Percentiles rank a stretch among this genome's conserved stretches.
phyloP scores from a whole-genome alignment of 2,113 vertebrate genomes.

The Symphodus melops region DNA sequence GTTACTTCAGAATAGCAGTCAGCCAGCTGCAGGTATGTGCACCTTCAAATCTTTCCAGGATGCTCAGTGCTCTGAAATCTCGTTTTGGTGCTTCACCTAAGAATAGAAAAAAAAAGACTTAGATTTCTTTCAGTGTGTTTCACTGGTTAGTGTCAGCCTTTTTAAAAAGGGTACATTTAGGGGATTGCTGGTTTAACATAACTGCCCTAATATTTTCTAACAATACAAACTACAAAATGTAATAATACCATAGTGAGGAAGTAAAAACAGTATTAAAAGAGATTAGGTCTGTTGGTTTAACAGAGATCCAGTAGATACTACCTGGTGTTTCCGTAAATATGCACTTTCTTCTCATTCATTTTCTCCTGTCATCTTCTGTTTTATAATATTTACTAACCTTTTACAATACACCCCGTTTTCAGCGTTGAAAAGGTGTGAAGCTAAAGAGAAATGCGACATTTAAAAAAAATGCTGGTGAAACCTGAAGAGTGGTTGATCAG shows the following conservation, averaged over 20 bases:
- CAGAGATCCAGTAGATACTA: slow-evolving; percentile 29
- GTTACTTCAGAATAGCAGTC: slow-evolving; percentile 77
- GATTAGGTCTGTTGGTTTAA: slow-evolving; percentile 17
- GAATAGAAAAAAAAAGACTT: neutral
- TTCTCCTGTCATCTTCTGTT: slow-evolving; percentile 22
- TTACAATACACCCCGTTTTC: slow-evolving; percentile 38
- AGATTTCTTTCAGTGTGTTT: slow-evolving; percentile 27
- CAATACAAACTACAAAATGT: slow-evolving; percentile 16
- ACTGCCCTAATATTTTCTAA: slow-evolving; percentile 33
- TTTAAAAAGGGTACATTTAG: slow-evolving; percentile 9
- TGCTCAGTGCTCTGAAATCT: slow-evolving; percentile 35
- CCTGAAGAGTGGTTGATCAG: slow-evolving; percentile 1
- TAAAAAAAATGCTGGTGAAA: slow-evolving; percentile 40
- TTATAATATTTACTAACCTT: slow-evolving; percentile 38
- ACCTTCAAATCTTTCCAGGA: slow-evolving; percentile 51
- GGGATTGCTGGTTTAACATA: slow-evolving; percentile 17
- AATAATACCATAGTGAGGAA: slow-evolving; percentile 17
- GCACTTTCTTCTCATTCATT: slow-evolving; percentile 35
- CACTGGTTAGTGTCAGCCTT: neutral
- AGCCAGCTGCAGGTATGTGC: slow-evolving; percentile 80
- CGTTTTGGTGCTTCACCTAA: neutral
- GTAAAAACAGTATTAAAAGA: slow-evolving; percentile 57
- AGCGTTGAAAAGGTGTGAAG: slow-evolving; percentile 60
- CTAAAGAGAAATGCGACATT: slow-evolving; percentile 35
- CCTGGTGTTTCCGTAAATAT: slow-evolving; percentile 23